Conservation (phyloP, 2,888 invertebrate species). For the Eilema griseolum region DNA sequence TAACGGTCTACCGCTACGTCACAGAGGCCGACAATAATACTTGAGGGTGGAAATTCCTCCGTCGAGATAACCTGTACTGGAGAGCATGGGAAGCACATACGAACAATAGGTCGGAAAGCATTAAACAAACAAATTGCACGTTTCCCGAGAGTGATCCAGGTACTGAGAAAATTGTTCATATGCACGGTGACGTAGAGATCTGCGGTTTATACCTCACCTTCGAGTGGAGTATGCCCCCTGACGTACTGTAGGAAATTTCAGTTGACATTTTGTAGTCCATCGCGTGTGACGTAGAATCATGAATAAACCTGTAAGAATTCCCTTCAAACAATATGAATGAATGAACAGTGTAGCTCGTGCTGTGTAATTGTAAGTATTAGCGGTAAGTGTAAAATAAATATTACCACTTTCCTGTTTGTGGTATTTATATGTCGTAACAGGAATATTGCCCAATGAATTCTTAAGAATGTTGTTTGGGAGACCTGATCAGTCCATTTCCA, state of each 20-base stretch:
- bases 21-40: too few species aligned
- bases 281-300: background rate
- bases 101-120: background rate
- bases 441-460: background rate
- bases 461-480: background rate
- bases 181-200: background rate
- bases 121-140: background rate
- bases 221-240: background rate
- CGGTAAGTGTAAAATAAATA: background rate
- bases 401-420: conserved; percentile 8
- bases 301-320: background rate
- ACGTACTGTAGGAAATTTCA: conserved; percentile 1
- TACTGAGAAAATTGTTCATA: background rate
- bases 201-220: background rate
- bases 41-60: background rate
- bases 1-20: too few species aligned
- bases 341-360: background rate
- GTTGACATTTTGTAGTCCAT: background rate
- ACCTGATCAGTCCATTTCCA: background rate
- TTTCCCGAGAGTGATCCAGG: background rate
- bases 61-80: background rate
- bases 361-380: background rate
- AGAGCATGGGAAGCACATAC: background rate
- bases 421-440: background rate
- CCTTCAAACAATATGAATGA: background rate